Evolutionary conservation across 2,888 invertebrate genomes (phyloP).

Genomic region (Chymomyza fuscimana): DNA sequence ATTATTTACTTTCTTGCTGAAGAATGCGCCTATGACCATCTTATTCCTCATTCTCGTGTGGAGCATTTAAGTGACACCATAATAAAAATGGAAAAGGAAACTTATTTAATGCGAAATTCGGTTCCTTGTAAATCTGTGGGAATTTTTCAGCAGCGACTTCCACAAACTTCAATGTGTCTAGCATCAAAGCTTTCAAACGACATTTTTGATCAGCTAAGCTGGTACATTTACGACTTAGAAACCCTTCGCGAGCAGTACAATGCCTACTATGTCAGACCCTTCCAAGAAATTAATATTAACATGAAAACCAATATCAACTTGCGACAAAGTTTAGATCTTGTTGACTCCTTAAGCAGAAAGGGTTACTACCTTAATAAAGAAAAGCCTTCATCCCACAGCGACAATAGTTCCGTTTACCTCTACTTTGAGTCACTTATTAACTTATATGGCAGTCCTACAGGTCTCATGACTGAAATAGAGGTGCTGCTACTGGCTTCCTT

Average conservation of each 20-base stretch:
- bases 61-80: constrained; percentile 47
- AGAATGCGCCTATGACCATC: constrained; percentile 60
- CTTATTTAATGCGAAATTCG: constrained; percentile 56
- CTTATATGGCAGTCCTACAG: constrained; percentile 51
- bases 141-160: constrained; percentile 64
- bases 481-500: constrained; percentile 49
- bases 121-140: constrained; percentile 62
- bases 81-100: constrained; percentile 51
- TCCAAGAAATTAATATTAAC: constrained; percentile 57
- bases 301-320: constrained; percentile 42
- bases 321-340: constrained; percentile 26
- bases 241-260: constrained; percentile 64
- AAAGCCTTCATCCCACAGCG: constrained; percentile 44
- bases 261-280: constrained; percentile 61
- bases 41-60: constrained; percentile 62
- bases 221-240: constrained; percentile 73
- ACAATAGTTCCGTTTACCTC: constrained; percentile 54
- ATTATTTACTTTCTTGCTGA: constrained; percentile 73
- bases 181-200: constrained; percentile 47
- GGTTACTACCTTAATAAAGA: constrained; percentile 57
- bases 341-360: constrained; percentile 51
- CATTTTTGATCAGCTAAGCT: constrained; percentile 71
- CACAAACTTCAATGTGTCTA: constrained; percentile 69
- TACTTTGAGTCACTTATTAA: constrained; percentile 69
- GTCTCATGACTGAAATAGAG: constrained; percentile 49